Evolutionary conservation across 2,797 vertebrate genomes (phyloP), one percentile per base, ranked within the genome.

Genomic region (Sebastes steindachneri): DNA sequence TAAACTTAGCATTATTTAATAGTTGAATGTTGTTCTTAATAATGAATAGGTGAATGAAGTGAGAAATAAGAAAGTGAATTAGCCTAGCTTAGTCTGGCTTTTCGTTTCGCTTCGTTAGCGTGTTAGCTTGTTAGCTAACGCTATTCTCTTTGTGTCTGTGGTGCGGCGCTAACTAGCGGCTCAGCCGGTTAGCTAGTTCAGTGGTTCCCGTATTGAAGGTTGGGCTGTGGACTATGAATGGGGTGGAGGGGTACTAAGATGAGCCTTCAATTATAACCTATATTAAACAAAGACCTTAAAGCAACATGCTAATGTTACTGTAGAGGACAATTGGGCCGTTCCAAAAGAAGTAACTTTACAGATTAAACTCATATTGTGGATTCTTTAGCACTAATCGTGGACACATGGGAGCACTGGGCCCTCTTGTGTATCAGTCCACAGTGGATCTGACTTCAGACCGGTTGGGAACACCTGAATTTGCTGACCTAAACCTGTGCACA

Each of bases 81-180:
- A n/a, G 19, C 21, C 0, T 8, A 21, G 31, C 23, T 4, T 21
- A 76, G 28, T 5, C 1, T 64, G 54, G 7, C 17, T 77, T 87
- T 88, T 80, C 6, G 59, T 87, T 90, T 87, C 63, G 74, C 41
- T 81, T 79, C 11, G 65, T 58, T 89, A 85, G 81, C 83, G 9
- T 35, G 58, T 79, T 93, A 92, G 89, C 92, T 81, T 77, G 84
- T 37, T 4, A 72, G 88, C 83, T 90, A 90, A 73, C 84, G 48
- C 63, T 29, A 57, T 77, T 90, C 88, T 81, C 92, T 94, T 94
- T 95, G 93, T 94, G 89, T 94, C 84, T 84, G 78, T 77, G 83
- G 79, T 76, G 78, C 76, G 31, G 85, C 8, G 90, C 73, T 90
- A 86, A 79, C 74, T 70, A 84, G 85, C 79, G 53, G 15, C 48